Evolutionary conservation across 2,797 vertebrate genomes (phyloP).

Genomic region (Rhynchonycteris naso): DNA sequence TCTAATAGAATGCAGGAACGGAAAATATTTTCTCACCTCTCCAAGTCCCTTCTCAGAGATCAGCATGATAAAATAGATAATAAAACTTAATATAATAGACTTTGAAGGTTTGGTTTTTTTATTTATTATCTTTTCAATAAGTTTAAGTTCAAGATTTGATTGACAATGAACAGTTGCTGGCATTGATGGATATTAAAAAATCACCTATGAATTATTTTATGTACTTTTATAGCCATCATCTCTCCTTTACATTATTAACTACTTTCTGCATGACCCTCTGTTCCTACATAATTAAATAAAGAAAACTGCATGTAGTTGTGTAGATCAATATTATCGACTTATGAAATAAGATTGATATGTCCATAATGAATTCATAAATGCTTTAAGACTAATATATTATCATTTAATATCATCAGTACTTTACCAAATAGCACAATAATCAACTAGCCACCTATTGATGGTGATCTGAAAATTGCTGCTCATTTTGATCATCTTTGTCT

Average conservation of each 20-base stretch:
- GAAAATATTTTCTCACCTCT: background rate
- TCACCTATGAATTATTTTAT: conserved; percentile 42
- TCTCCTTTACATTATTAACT: conserved; percentile 35
- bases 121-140: conserved; percentile 41
- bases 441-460: background rate
- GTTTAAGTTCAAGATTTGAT: conserved; percentile 47
- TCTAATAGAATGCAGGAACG: background rate
- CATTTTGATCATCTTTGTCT: background rate
- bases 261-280: background rate
- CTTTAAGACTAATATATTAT: conserved; percentile 43
- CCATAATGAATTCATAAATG: conserved; percentile 52
- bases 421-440: conserved; percentile 46
- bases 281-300: conserved; percentile 48
- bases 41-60: background rate
- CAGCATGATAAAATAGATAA: background rate
- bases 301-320: conserved; percentile 23
- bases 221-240: conserved; percentile 48
- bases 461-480: conserved; percentile 10
- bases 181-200: conserved; percentile 3
- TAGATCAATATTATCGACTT: conserved; percentile 64
- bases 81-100: conserved; percentile 29
- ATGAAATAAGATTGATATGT: conserved; percentile 46
- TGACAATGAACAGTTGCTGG: background rate
- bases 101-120: background rate
- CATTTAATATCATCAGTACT: conserved; percentile 10